Base-by-base conservation (phyloP, 2,888 invertebrate species). In the Cryptocephalus primarius region DNA sequence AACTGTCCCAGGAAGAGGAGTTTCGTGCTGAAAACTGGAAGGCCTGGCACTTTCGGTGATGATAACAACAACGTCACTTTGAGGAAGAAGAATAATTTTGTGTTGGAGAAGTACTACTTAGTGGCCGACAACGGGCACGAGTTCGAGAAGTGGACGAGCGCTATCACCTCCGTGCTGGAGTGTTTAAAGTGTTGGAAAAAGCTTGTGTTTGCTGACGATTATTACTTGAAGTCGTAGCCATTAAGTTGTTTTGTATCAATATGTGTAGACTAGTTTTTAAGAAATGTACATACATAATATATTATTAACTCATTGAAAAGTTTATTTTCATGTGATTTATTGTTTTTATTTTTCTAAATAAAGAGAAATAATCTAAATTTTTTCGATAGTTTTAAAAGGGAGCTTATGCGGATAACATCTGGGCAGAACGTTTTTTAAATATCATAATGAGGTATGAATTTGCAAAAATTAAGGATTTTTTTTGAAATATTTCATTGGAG, bases 1-100 rank as follows among this genome's bases (percentile, higher is more conserved):
- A 41, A 69, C 1, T 76, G 77, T 50, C 69, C 76, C 0, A 72
- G 69, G 39, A 70, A 72, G 1, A 66, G 72, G 41, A 71, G 72
- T 2, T 67, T 76, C 49, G 55, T 66, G 12, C 50, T 75, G 12
- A 66, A 68, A 43, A 66, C 63, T 38, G 58, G 31, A 32, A 40
- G 58, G 49, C 52, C 55, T 33, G 40, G 47, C 8, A 48, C 46
- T n/a, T 10, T 48, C 10, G 46, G 50, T 4, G 46, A 49, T 10
- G 42, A 33, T 10, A 32, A 34, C 12, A 44, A 51, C 31, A 33
- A 9, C 9, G 39, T 36, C n/a, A 36, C 36, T 1, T 33, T 56
- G 9, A 45, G 42, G 32, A 46, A 43, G 2, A 55, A 46, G 14
- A 48, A 50, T 1, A 51, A 52, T 43, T 53, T 50, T 43, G 46